A percentile compares a stretch with the other conserved stretches of the same genome.
These are phyloP conservation scores for Nothobranchius furzeri DNA, from an alignment of 2,113 vertebrate species.

Conservation along the genomic window DNA sequence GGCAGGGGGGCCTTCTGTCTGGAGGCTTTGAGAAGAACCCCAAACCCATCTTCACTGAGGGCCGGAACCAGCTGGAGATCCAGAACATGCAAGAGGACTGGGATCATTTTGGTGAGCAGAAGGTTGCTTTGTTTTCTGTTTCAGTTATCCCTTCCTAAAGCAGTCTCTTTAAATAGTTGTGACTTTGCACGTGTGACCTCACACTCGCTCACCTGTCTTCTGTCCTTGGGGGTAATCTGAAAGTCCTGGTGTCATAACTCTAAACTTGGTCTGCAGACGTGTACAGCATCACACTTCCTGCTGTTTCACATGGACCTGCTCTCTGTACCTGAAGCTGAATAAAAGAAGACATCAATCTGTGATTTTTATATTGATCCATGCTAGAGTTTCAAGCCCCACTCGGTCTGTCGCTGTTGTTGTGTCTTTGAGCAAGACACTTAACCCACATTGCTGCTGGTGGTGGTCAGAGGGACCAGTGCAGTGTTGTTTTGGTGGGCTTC, in stretches of 20 bases:
- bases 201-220: slow-evolving; percentile 11
- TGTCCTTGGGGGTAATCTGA: slow-evolving; percentile 45
- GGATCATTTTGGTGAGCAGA: slow-evolving; percentile 92
- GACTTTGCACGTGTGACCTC: background rate
- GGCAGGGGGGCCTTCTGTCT: slow-evolving; percentile 94
- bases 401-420: too few species aligned
- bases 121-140: background rate
- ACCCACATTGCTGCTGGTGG: too few species aligned
- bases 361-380: too few species aligned
- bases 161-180: too few species aligned
- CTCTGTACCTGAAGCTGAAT: too few species aligned
- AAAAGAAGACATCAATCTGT: too few species aligned
- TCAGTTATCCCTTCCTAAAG: background rate
- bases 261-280: background rate
- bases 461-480: too few species aligned
- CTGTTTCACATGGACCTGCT: background rate
- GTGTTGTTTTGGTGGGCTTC: too few species aligned
- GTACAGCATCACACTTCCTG: too few species aligned
- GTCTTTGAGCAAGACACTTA: too few species aligned
- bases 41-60: slow-evolving; percentile 96
- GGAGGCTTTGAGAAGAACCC: slow-evolving; percentile 99
- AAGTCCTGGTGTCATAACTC: slow-evolving; percentile 12
- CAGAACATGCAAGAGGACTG: slow-evolving; percentile 97
- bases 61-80: slow-evolving; percentile 95
- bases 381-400: too few species aligned